Conservation (phyloP, 2,113 vertebrate species). For the Cryptomyrus ogoouensis region DNA sequence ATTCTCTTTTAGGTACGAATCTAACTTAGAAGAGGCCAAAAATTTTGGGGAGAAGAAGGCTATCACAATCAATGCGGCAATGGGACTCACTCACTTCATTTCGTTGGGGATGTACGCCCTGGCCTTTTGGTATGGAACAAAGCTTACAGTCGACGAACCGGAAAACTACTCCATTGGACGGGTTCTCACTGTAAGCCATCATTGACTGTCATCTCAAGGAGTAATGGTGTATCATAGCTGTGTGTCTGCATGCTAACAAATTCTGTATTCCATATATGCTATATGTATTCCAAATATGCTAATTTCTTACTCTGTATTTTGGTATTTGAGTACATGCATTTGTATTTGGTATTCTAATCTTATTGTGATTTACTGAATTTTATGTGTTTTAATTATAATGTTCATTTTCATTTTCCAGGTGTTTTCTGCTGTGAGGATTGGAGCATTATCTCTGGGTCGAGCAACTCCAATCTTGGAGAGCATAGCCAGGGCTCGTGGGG, state of each 20-base stretch:
- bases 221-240: background rate
- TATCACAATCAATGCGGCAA: constrained; percentile 57
- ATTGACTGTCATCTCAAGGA: background rate
- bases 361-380: background rate
- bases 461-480: constrained; percentile 67
- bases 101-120: constrained; percentile 68
- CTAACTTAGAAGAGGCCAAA: constrained; percentile 59
- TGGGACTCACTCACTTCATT: constrained; percentile 66
- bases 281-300: background rate
- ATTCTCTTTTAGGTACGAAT: constrained; percentile 38
- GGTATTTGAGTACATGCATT: background rate
- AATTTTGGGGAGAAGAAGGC: constrained; percentile 68
- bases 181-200: constrained; percentile 69
- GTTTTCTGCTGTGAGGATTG: constrained; percentile 64
- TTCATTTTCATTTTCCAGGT: constrained; percentile 47
- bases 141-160: constrained; percentile 58
- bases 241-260: background rate
- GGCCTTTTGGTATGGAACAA: constrained; percentile 79
- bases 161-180: constrained; percentile 61
- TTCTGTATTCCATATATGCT: background rate
- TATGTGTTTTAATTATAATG: background rate
- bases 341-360: background rate
- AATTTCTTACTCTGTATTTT: background rate
- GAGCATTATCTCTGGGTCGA: constrained; percentile 64
- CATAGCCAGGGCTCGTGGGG: constrained; percentile 66